Evolutionary conservation across 2,113 vertebrate species (phyloP), one percentile per base, ranked within the genome.

Genomic region (Chlorodrepanis virens): DNA sequence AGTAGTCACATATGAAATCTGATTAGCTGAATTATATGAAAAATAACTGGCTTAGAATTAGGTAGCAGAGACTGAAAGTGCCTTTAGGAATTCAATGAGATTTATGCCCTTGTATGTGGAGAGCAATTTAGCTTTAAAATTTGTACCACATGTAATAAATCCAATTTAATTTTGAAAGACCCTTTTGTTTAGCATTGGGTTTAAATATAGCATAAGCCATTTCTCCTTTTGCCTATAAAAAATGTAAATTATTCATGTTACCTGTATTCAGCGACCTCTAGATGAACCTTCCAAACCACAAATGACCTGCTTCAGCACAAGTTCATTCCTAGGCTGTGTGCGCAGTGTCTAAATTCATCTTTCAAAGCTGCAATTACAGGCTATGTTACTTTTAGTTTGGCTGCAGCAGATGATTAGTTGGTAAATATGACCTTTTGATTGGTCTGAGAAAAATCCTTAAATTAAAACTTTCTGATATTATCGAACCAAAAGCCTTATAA

Each of bases 171-270:
- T 96, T 88, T 96, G 90, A 96, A 97, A 93, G 84, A 81, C 47
- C 27, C 35, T 49, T 95, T 98, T 97, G 92, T 97, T 96, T 96
- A 87, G 40, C 57, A 49, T 17, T 13, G 19, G 31, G 33, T 94
- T 96, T 71, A 94, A 96, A 95, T 87, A 76, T 29, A 89, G 60
- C 10, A 61, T 91, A 95, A 97, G 39, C 60, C 89, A 60, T 79
- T 87, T 96, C 59, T 92, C 89, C 89, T 27, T 74, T 33, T 78
- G 68, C 52, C 20, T 93, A 47, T 71, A 85, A 95, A 97, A 94
- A 88, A 59, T n/a, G 65, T 83, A 74, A 97, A 85, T 93, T 97
- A 75, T 90, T 98, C 70, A 56, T 75, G 47, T 96, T 96, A 97
- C 95, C 93, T 97, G 84, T 76, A 91, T 74, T 82, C 95, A 81